Percentiles rank a stretch among this genome's conserved stretches.
Evolutionary conservation across 2,797 vertebrate species (phyloP).

Genomic region (Oryzias dopingdopingensis): DNA sequence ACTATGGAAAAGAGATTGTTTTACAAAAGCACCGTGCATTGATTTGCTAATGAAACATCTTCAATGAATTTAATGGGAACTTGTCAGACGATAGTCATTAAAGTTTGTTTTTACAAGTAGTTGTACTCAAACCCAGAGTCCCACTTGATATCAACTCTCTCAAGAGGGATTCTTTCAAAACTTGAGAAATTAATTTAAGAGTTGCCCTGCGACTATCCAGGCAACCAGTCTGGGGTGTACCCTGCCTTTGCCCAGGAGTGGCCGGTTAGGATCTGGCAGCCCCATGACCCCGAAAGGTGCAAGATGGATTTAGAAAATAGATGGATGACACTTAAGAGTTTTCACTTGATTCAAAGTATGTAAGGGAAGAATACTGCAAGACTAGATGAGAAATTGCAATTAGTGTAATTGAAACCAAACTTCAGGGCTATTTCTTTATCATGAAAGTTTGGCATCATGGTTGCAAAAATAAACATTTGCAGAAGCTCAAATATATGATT

Average conservation of each 20-base stretch:
- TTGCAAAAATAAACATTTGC: not conserved
- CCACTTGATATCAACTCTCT: not conserved
- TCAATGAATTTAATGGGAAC: slow-evolving; percentile 3
- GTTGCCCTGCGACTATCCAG: not conserved
- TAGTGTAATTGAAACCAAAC: not conserved
- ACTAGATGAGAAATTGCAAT: not conserved
- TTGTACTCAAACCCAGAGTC: slow-evolving; percentile 1
- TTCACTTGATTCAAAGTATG: slow-evolving; percentile 6
- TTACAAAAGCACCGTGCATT: slow-evolving; percentile 4
- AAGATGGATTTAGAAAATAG: too few relatives aligned
- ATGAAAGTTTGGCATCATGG: not conserved
- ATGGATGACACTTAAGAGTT: slow-evolving; percentile 8
- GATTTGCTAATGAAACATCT: slow-evolving; percentile 9
- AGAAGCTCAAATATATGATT: not conserved
- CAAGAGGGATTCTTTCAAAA: not conserved
- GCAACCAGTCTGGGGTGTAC: too few relatives aligned
- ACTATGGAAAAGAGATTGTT: slow-evolving; percentile 3
- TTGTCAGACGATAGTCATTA: slow-evolving; percentile 19
- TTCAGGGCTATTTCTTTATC: not conserved
- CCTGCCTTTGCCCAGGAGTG: too few relatives aligned
- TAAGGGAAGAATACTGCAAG: not conserved
- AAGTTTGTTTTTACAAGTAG: slow-evolving; percentile 19
- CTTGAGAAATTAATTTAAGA: slow-evolving; percentile 23
- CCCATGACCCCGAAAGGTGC: too few relatives aligned
- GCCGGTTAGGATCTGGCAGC: too few relatives aligned